phyloP scores from a whole-genome alignment of 1,140 invertebrate genomes.

The Xylocopa sonorina region DNA sequence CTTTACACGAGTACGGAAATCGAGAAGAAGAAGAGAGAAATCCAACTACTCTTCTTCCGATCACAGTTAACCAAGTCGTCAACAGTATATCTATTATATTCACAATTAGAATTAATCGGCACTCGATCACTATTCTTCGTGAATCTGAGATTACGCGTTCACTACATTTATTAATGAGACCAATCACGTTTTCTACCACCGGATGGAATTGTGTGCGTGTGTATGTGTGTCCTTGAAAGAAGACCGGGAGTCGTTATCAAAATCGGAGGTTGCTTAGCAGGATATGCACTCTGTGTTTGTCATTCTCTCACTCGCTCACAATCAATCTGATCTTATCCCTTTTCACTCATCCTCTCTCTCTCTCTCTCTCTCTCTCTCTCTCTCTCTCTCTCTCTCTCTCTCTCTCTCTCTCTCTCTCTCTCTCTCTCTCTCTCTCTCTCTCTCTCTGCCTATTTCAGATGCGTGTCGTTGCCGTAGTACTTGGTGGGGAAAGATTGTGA shows the following conservation, averaged over 20 bases:
- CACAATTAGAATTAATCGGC: neutral
- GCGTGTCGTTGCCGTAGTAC: constrained; percentile 59
- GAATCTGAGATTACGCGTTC: neutral
- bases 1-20: neutral
- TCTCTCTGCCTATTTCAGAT: constrained; percentile 52
- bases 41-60: neutral
- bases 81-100: no score
- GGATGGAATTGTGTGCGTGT: neutral
- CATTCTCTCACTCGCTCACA: constrained; percentile 33
- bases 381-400: constrained; percentile 32
- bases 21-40: neutral
- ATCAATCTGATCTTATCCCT: constrained; percentile 37
- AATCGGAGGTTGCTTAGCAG: constrained; percentile 34
- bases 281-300: constrained; percentile 30
- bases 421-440: constrained; percentile 33
- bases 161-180: constrained; percentile 11
- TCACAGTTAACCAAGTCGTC: neutral
- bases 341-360: constrained; percentile 36
- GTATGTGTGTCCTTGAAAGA: constrained; percentile 63
- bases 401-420: constrained; percentile 39
- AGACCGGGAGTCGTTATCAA: constrained; percentile 42
- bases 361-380: constrained; percentile 26
- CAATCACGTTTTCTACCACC: neutral
- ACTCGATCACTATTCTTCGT: constrained; percentile 6
- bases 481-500: constrained; percentile 77